Percentiles rank a stretch among this genome's conserved stretches.
Conservation (phyloP, 1,140 invertebrate genomes). For the Scaptomyza hsui region DNA sequence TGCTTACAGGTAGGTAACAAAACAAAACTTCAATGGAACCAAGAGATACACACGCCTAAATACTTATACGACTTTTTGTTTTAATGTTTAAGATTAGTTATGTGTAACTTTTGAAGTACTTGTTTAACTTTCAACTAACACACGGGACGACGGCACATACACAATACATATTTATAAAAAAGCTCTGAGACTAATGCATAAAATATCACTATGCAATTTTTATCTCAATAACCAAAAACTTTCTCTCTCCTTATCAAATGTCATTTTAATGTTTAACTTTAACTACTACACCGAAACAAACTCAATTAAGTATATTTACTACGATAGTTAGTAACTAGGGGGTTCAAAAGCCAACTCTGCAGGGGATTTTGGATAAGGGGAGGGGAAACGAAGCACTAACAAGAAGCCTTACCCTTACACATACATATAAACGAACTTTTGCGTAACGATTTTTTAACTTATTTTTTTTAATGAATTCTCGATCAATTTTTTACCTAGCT, state of each 20-base stretch:
- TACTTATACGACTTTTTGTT: neutral
- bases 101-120: constrained; percentile 51
- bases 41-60: constrained; percentile 13
- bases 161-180: constrained; percentile 24
- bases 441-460: constrained; percentile 47
- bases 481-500: constrained; percentile 33
- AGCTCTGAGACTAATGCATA: constrained; percentile 26
- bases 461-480: constrained; percentile 37
- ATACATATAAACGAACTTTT: constrained; percentile 51
- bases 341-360: constrained; percentile 25
- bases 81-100: constrained; percentile 26
- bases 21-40: neutral
- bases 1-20: constrained; percentile 2
- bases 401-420: constrained; percentile 43
- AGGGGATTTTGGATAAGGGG: neutral
- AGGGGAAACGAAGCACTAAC: constrained; percentile 33
- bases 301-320: constrained; percentile 39
- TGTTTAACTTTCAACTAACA: constrained; percentile 55
- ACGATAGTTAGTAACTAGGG: constrained; percentile 22
- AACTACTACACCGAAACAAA: constrained; percentile 44
- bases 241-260: neutral
- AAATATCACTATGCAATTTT: constrained; percentile 44
- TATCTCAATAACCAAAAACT: constrained; percentile 18
- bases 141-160: constrained; percentile 19
- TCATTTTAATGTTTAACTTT: constrained; percentile 35